Conservation (phyloP, 2,113 vertebrate genomes). For the Sus scrofa region DNA sequence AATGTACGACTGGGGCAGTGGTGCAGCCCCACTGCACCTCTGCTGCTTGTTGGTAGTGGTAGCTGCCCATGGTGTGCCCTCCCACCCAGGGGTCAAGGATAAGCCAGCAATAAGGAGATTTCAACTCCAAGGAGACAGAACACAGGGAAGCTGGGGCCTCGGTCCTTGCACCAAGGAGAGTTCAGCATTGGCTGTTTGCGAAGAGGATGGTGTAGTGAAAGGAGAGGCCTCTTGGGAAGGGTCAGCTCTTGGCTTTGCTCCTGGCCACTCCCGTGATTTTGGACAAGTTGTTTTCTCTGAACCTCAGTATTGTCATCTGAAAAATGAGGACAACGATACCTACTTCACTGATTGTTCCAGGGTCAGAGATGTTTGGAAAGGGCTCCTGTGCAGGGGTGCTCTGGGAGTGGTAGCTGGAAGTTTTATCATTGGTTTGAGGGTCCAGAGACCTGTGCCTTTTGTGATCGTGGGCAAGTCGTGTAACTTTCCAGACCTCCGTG, state of each 20-base stretch:
- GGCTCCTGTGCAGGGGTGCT: neutral
- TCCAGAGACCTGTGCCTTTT: neutral
- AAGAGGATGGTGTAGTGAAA: neutral
- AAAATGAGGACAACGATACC: neutral
- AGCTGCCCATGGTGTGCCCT: neutral
- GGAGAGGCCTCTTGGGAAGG: neutral
- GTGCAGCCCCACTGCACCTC: neutral
- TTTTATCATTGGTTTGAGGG: neutral
- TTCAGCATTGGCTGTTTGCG: neutral
- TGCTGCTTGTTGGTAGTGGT: neutral
- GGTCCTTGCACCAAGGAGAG: neutral
- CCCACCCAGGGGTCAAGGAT: accelerated
- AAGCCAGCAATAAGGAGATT: neutral
- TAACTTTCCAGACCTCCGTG: neutral
- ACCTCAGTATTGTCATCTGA: neutral
- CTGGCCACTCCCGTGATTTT: neutral
- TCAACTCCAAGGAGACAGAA: neutral
- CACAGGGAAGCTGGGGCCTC: neutral
- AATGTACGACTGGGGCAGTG: neutral
- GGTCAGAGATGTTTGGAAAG: neutral
- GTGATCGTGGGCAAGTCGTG: neutral
- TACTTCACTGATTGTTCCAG: neutral
- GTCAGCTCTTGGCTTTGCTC: neutral
- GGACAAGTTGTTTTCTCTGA: neutral
- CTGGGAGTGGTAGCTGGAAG: neutral